Evolutionary conservation across 2,113 vertebrate species (phyloP), one percentile per base, ranked within the genome.

Genomic region (Syrmaticus mikado): DNA sequence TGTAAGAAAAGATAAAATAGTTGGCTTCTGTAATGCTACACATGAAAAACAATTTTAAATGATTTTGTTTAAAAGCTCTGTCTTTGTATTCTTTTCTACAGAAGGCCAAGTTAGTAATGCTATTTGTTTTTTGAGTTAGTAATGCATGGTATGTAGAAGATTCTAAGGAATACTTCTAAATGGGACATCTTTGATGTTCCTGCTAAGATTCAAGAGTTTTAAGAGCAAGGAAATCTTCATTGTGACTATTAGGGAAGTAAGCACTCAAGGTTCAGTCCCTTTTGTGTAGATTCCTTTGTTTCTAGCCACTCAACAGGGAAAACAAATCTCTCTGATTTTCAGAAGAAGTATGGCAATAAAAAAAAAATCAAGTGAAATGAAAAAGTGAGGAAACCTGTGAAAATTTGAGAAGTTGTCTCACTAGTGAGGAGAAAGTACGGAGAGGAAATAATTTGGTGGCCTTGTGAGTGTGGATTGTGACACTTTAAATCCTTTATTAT

Each of bases 261-360:
- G 14, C 32, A 32, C 27, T 90, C 2, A 2, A 34, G 78, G 82
- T 52, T 36, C 58, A 52, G 22, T 48, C 41, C 25, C 13, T 71
- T 78, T 43, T 40, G 85, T 86, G 55, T 16, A 61, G 65, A 22
- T 48, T 77, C 43, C 28, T 13, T 70, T 70, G 34, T 61, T 81
- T 76, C 50, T 85, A 58, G 78, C 27, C 27, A 71, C 20, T 24
- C 36, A 46, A 67, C 45, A 45, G 46, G 14, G 18, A 38, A 74
- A 25, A 82, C 75, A 93, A 93, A 25, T 32, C 30, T 32, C 82
- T 84, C 86, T 80, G 76, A 19, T 76, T 92, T 70, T 82, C 53
- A 68, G 80, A 75, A 41, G 82, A 21, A 53, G 45, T 57, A 61
- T 34, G 84, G 55, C 34, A 75, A 71, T 36, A 50, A 65, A n/a